These are phyloP conservation scores for Phoenicopterus ruber DNA, from an alignment of 2,113 vertebrate species.

Conservation along the genomic window DNA sequence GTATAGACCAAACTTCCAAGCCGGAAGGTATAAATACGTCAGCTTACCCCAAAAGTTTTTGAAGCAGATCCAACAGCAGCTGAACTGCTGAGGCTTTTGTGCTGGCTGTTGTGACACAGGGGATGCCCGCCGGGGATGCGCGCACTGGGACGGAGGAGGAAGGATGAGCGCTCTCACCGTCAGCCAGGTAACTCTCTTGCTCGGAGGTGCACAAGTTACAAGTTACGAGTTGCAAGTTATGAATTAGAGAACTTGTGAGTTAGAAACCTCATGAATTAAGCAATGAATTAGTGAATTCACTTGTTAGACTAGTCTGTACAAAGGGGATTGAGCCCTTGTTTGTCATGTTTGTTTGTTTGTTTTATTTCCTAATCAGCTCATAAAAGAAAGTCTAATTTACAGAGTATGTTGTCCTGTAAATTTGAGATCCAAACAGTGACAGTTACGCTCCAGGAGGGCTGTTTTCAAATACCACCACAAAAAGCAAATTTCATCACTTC, in stretches of 20 bases:
- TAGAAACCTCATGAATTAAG: background rate
- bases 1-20: background rate
- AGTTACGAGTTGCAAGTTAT: background rate
- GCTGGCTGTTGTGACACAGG: background rate
- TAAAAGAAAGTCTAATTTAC: background rate
- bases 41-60: background rate
- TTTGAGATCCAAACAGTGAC: background rate
- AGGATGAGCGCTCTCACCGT: background rate
- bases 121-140: background rate
- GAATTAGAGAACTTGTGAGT: background rate
- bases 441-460: background rate
- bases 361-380: background rate
- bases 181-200: fast-evolving
- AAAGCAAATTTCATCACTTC: background rate
- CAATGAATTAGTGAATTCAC: background rate
- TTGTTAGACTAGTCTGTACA: background rate
- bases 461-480: background rate
- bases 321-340: background rate
- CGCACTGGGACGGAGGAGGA: background rate
- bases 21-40: background rate
- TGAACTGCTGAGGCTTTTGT: background rate
- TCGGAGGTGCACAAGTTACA: background rate
- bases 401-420: background rate
- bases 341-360: background rate
- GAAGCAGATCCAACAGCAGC: background rate